These are phyloP conservation scores for Gambusia affinis DNA, from an alignment of 2,113 vertebrate genomes.

Conservation along the genomic window DNA sequence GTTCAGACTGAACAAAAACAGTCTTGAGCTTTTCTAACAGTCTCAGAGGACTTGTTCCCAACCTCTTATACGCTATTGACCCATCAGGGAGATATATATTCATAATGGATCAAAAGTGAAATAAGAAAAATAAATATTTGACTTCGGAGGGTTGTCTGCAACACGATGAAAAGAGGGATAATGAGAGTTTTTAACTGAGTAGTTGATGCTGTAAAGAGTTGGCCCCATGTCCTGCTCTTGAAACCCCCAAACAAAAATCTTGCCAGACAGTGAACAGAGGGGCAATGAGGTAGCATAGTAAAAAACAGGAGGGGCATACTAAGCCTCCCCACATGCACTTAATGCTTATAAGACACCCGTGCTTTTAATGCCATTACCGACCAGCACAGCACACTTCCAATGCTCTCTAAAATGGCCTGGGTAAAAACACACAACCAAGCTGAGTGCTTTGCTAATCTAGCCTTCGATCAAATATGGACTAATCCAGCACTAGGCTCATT, in stretches of 20 bases:
- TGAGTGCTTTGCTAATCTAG: too few species aligned
- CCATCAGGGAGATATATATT: conserved; percentile 56
- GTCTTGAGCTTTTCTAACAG: conserved; percentile 68
- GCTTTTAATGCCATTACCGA: conserved; percentile 31
- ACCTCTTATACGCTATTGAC: conserved; percentile 58
- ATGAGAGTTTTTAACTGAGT: conserved; percentile 62
- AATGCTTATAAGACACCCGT: not conserved
- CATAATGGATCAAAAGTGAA: conserved; percentile 61
- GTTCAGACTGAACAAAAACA: conserved; percentile 76
- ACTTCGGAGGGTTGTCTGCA: conserved; percentile 48
- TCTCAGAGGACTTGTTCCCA: conserved; percentile 69
- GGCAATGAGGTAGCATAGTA: conserved; percentile 46
- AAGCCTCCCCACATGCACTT: conserved; percentile 27
- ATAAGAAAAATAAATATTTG: conserved; percentile 70
- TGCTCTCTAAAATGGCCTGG: not conserved
- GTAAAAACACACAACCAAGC: not conserved
- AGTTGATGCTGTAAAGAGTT: conserved; percentile 69
- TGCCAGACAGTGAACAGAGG: conserved; percentile 65
- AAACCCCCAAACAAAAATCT: conserved; percentile 52
- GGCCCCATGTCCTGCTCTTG: conserved; percentile 55
- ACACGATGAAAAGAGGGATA: conserved; percentile 62
- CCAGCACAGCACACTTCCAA: conserved; percentile 11
- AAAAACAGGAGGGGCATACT: conserved; percentile 52
- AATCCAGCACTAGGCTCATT: too few species aligned
- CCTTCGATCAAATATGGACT: too few species aligned